phyloP scores from a whole-genome alignment of 2,113 vertebrate genomes.

The Micronycteris hirsuta region DNA sequence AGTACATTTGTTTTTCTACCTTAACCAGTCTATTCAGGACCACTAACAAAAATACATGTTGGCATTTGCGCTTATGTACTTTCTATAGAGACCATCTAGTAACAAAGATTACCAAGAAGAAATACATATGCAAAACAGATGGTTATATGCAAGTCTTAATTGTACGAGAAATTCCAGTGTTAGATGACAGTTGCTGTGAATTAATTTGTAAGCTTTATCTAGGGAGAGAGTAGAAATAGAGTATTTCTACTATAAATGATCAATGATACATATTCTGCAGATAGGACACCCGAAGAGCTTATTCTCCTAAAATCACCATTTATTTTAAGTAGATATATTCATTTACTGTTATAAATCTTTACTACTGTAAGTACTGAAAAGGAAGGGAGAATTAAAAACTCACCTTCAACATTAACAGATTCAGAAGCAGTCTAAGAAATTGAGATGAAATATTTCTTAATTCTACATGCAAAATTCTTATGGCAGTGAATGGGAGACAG shows the following conservation, averaged over 20 bases:
- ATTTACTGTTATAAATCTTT: not conserved
- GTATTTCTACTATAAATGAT: not conserved
- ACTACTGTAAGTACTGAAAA: conserved; percentile 70
- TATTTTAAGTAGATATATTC: not conserved
- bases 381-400: conserved; percentile 79
- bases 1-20: conserved; percentile 81
- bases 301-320: not conserved
- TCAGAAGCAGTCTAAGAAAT: not conserved
- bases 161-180: conserved; percentile 52
- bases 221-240: not conserved
- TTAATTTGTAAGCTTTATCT: conserved; percentile 33
- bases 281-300: not conserved
- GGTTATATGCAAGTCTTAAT: conserved; percentile 46
- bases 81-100: conserved; percentile 72
- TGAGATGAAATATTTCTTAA: not conserved
- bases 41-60: conserved; percentile 77
- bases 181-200: not conserved
- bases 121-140: conserved; percentile 79
- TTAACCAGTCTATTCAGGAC: conserved; percentile 73
- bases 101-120: conserved; percentile 74
- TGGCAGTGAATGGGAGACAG: not conserved
- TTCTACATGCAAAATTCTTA: not conserved
- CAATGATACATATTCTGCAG: not conserved
- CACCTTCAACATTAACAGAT: conserved; percentile 14
- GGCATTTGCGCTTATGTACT: conserved; percentile 76